Percentiles rank a stretch among this genome's conserved stretches.
Evolutionary conservation across 2,888 invertebrate genomes (phyloP).

Genomic region (Oligia latruncula): DNA sequence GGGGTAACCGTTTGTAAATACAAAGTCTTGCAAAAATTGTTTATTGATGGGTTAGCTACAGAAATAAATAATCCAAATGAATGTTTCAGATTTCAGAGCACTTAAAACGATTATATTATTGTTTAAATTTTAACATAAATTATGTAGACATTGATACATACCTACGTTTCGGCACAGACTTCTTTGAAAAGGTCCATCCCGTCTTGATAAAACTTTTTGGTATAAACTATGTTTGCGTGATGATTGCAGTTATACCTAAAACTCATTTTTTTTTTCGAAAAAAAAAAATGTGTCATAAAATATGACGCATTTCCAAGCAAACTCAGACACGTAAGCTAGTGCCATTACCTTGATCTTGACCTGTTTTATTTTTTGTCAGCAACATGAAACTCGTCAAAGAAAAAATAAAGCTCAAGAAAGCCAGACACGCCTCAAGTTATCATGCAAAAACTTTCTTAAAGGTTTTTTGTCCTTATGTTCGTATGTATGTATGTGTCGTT

Average conservation of each 20-base stretch:
- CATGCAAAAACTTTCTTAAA: slow-evolving; percentile 55
- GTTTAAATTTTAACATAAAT: neutral
- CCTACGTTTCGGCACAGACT: neutral
- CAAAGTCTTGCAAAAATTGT: neutral
- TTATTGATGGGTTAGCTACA: neutral
- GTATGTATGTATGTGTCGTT: slow-evolving; percentile 27
- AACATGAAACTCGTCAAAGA: slow-evolving; percentile 58
- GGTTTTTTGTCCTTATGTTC: slow-evolving; percentile 14
- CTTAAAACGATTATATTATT: neutral
- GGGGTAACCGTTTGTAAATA: neutral
- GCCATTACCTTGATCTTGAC: slow-evolving; percentile 72
- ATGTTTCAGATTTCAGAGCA: neutral
- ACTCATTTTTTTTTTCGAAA: neutral
- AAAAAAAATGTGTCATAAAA: neutral
- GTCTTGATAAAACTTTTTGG: neutral
- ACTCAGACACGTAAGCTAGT: slow-evolving; percentile 34
- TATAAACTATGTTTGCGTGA: neutral
- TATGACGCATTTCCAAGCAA: slow-evolving; percentile 17
- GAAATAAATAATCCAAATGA: neutral
- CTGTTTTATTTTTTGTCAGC: slow-evolving; percentile 72
- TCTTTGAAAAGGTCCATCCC: neutral
- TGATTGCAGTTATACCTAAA: neutral
- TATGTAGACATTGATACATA: neutral
- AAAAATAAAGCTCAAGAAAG: slow-evolving; percentile 53
- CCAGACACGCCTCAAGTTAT: slow-evolving; percentile 43